Percentiles rank a stretch among this genome's conserved stretches.
phyloP scores from a whole-genome alignment of 2,888 invertebrate genomes.

The Carcina quercana region DNA sequence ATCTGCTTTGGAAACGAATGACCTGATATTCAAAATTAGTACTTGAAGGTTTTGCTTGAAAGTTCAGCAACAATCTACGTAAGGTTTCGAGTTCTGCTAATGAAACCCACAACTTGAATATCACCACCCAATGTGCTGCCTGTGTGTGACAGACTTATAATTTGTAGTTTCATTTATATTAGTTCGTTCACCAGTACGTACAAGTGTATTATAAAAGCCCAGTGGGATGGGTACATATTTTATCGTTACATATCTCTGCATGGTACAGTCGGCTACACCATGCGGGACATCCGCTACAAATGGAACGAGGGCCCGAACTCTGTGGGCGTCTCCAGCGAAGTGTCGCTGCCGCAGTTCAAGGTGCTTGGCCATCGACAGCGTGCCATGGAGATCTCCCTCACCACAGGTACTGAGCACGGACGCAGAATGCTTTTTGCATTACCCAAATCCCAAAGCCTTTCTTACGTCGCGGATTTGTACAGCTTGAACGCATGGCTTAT shows the following conservation, averaged over 20 bases:
- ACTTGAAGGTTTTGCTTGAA: conserved; percentile 16
- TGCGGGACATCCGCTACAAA: conserved; percentile 97
- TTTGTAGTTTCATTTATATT: conserved; percentile 32
- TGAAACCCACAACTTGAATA: conserved; percentile 23
- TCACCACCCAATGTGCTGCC: conserved; percentile 19
- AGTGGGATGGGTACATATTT: conserved; percentile 69
- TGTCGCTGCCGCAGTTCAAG: conserved; percentile 97
- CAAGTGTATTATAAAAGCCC: conserved; percentile 52
- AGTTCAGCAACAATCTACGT: conserved; percentile 23
- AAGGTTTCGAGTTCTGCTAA: conserved; percentile 37
- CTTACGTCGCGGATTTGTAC: too few relatives aligned
- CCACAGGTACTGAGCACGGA: conserved; percentile 84
- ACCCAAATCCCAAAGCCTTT: too few relatives aligned
- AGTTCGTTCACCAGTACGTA: conserved; percentile 29
- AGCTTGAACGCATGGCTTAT: too few relatives aligned
- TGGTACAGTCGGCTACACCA: conserved; percentile 95
- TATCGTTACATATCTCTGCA: conserved; percentile 67
- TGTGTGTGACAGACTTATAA: conserved; percentile 24
- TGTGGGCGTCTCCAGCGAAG: conserved; percentile 94
- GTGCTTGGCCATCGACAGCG: conserved; percentile 95
- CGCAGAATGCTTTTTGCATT: conserved; percentile 17
- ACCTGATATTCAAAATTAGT: conserved; percentile 15
- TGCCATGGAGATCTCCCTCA: conserved; percentile 94
- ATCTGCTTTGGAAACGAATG: conserved; percentile 22
- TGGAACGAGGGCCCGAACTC: conserved; percentile 97